Evolutionary conservation across 2,797 vertebrate genomes (phyloP).

Genomic region (Peromyscus aztecus): DNA sequence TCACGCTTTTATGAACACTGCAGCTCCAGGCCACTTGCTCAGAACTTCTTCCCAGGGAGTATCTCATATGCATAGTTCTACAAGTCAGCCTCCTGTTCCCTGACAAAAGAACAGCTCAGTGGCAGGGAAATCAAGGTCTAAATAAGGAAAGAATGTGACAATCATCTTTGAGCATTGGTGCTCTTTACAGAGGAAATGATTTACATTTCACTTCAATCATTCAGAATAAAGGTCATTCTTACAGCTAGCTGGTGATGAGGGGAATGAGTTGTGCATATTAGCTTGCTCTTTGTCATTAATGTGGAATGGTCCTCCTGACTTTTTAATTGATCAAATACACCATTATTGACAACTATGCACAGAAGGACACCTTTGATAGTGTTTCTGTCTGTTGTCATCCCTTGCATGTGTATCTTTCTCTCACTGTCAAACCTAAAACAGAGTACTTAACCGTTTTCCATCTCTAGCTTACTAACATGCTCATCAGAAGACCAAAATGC

Average conservation of each 20-base stretch:
- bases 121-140: constrained; percentile 30
- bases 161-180: neutral
- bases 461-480: neutral
- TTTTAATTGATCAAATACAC: constrained; percentile 50
- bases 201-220: constrained; percentile 3
- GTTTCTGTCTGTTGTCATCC: neutral
- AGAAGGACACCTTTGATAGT: neutral
- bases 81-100: neutral
- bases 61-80: neutral
- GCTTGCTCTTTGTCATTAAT: neutral
- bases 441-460: constrained; percentile 19
- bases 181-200: constrained; percentile 59
- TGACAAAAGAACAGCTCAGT: neutral
- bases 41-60: neutral
- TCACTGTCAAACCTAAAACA: constrained; percentile 5
- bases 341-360: neutral
- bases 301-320: neutral
- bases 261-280: neutral
- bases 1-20: neutral
- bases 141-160: constrained; percentile 3
- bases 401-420: neutral
- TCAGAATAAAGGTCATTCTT: constrained; percentile 49
- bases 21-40: constrained; percentile 6
- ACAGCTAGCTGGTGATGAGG: neutral
- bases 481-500: neutral